Evolutionary conservation across 2,797 vertebrate genomes (phyloP).

Genomic region (Ispidina picta): DNA sequence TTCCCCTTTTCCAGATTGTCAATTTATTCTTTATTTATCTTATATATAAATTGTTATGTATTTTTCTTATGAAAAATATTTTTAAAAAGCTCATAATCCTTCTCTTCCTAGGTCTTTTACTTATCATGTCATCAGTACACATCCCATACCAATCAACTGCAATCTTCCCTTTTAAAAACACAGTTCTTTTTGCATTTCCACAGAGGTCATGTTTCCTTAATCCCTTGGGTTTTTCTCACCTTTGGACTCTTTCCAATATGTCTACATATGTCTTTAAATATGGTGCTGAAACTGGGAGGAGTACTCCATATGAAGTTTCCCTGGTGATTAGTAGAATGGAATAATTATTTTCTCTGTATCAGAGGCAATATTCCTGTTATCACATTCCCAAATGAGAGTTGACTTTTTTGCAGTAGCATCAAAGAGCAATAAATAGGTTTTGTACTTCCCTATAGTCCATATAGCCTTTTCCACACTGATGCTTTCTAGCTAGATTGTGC

Average conservation of each 20-base stretch:
- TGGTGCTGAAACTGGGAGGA: background rate
- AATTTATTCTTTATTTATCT: background rate
- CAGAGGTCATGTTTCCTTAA: background rate
- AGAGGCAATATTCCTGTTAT: background rate
- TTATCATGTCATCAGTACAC: background rate
- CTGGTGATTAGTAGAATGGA: background rate
- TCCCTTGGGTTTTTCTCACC: background rate
- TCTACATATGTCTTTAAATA: background rate
- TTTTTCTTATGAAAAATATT: too few species aligned
- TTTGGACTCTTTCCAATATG: background rate
- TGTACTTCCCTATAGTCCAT: background rate
- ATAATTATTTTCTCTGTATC: background rate
- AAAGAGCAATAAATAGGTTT: background rate
- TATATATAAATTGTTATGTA: too few species aligned
- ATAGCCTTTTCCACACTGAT: background rate
- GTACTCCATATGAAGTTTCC: background rate
- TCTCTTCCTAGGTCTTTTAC: background rate
- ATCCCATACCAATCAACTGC: background rate
- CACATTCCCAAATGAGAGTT: background rate
- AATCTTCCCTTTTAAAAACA: background rate
- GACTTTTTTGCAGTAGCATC: background rate
- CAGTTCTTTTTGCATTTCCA: background rate
- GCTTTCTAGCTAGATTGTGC: background rate
- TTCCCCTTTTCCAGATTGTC: background rate
- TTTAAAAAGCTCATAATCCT: background rate